Evolutionary conservation across 1,140 invertebrate genomes (phyloP).

Genomic region (Drosophila nigromelanica): DNA sequence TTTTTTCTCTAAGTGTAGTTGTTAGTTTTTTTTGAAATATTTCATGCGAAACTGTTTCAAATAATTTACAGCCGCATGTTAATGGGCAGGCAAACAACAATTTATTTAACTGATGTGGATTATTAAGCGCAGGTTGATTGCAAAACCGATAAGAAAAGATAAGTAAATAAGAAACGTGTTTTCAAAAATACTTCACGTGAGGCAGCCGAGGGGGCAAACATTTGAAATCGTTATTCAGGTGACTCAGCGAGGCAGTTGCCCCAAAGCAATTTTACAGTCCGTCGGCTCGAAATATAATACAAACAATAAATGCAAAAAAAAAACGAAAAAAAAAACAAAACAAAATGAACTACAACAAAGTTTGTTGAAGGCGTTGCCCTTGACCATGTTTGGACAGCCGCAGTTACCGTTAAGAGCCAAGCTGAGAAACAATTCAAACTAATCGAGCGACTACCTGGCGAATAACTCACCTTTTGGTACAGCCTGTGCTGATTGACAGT

Average conservation of each 20-base stretch:
- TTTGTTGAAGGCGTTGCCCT: constrained; percentile 47
- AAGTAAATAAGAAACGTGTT: constrained; percentile 35
- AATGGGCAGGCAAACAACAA: constrained; percentile 53
- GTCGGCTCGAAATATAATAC: constrained; percentile 1
- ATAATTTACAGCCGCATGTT: constrained; percentile 57
- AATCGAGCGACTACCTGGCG: constrained; percentile 54
- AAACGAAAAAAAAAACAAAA: not conserved
- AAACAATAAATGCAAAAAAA: constrained; percentile 22
- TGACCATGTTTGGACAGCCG: constrained; percentile 71
- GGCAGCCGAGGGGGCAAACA: not conserved
- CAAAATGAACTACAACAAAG: constrained; percentile 16
- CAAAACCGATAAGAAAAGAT: constrained; percentile 25
- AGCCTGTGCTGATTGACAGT: constrained; percentile 46
- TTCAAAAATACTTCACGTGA: constrained; percentile 38
- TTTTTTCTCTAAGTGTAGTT: too few relatives aligned
- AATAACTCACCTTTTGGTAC: constrained; percentile 43
- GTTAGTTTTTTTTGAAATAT: constrained; percentile 9
- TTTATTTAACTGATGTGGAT: constrained; percentile 53
- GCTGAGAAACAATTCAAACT: constrained; percentile 22
- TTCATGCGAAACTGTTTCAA: constrained; percentile 54
- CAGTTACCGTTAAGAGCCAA: constrained; percentile 48
- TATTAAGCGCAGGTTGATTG: constrained; percentile 43
- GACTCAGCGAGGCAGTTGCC: constrained; percentile 40
- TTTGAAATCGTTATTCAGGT: constrained; percentile 10
- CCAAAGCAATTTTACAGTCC: constrained; percentile 18